Conservation (phyloP, 2,113 vertebrate species). For the Apaloderma vittatum region DNA sequence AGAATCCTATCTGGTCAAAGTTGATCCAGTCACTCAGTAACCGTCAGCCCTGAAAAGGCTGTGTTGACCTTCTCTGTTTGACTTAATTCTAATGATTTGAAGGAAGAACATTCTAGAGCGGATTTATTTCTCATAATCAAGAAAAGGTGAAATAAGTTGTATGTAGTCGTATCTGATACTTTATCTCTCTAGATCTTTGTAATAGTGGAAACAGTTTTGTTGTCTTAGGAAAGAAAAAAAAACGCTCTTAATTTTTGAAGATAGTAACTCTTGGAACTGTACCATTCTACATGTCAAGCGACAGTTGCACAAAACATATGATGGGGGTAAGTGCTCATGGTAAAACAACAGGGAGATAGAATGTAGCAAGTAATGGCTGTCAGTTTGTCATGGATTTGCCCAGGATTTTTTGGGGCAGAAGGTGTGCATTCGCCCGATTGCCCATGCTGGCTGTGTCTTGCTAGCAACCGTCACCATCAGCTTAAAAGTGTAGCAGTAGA, state of each 20-base stretch:
- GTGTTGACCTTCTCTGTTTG: background rate
- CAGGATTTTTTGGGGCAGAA: background rate
- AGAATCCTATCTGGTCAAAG: background rate
- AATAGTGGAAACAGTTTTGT: background rate
- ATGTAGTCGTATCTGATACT: background rate
- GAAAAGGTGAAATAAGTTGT: background rate
- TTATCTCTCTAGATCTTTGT: background rate
- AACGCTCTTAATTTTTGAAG: background rate
- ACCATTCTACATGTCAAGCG: background rate
- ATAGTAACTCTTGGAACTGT: background rate
- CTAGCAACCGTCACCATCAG: accelerated
- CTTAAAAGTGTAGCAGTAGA: background rate
- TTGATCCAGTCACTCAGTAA: background rate
- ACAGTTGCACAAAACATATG: background rate
- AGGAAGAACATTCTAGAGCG: background rate
- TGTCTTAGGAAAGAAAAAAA: accelerated
- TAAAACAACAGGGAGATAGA: background rate
- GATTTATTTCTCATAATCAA: background rate
- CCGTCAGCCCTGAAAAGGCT: background rate
- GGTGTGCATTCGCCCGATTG: accelerated
- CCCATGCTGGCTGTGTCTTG: background rate
- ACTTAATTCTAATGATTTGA: background rate
- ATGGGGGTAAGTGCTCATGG: background rate
- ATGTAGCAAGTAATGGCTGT: background rate
- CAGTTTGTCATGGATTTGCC: background rate